Evolutionary conservation across 2,797 vertebrate species (phyloP), one percentile per base, ranked within the genome.

Genomic region (Lates japonicus): DNA sequence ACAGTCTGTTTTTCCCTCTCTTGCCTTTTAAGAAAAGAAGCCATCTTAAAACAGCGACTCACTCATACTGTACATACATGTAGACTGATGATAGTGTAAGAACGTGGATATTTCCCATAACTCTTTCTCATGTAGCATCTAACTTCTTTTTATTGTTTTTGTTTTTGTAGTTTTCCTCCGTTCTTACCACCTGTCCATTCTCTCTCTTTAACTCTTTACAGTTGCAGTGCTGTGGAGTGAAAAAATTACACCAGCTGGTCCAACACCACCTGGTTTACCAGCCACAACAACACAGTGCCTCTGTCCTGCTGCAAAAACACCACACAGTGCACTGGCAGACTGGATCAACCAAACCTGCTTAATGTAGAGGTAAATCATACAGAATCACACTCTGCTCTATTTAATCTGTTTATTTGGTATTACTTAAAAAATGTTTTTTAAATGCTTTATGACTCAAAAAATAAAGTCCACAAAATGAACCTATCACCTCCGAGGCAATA

Each of bases 231-330:
- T 98, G 96, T 12, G 96, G 96, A 5, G 84, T 96, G 0, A 65
- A 79, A n/a, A 7, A 96, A 97, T 87, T 96, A 95, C 93, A 96
- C 90, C 1, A 95, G 93, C 89, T 98, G 97, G 97, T 67, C 60
- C 0, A 85, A 59, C 59, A 95, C 87, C 0, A 51, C 66, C n/a
- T 97, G 96, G 96, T 97, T 57, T 74, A 62, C 44, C 39, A 85
- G n/a, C 61, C 66, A 91, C 25, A 97, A 96, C 88, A 86, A 75
- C 74, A 93, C 92, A 0, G 92, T 96, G 22, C 96, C 97, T 1
- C 0, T 1, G 6, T 97, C 97, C 84, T 97, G 96, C 94, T 97
- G 96, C 84, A 96, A 90, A 76, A 88, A 85, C 29, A 75, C 29
- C 1, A 61, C 71, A 0, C 79, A 87, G 72, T 98, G 97, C 91